Evolutionary conservation across 1,140 invertebrate genomes (phyloP), one percentile per base, ranked within the genome.

Genomic region (Saccostrea glomerata): DNA sequence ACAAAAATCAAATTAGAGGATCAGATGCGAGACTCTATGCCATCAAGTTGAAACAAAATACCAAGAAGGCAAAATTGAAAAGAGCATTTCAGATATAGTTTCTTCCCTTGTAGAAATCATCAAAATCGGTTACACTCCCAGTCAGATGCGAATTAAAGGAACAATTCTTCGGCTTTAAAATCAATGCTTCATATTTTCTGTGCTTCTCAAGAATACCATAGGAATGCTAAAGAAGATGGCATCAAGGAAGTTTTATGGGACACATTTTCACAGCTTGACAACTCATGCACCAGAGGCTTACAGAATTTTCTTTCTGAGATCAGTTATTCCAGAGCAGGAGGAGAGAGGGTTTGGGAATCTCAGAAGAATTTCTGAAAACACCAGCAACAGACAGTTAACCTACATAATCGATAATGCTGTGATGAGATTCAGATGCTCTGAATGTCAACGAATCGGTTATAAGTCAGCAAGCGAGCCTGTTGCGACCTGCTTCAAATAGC

Each of bases 1-100:
- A 87, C 15, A 84, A 36, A 36, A 36, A 36, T 36, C 30, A 36
- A 36, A 36, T 36, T 36, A 36, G 2, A 36, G 30, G 30, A 84
- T 87, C 82, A 54, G 87, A 87, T 84, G 87, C 87, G 5, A 60
- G 87, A 47, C 47, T 88, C 25, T 85, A 54, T 77, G 12, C 60
- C 1, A 12, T 88, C 3, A 70, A 85, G 20, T 47, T 88, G 13
- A 7, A 20, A 23, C 25, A 13, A 47, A 55, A 30, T 23, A n/a
- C 13, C 13, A n/a, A 23, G 60, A 84, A 63, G 20, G 54, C 23
- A 87, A 55, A 84, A 55, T 87, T 30, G 25, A 60, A 7, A 20
- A 84, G n/a, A 66, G 84, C 82, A 84, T 87, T 36, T 84, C 17
- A 15, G 70, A 20, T 12, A 70, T 20, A 20, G 30, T 84, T 12